Conservation (phyloP, 2,113 vertebrate genomes). For the Bolborhynchus lineola region DNA sequence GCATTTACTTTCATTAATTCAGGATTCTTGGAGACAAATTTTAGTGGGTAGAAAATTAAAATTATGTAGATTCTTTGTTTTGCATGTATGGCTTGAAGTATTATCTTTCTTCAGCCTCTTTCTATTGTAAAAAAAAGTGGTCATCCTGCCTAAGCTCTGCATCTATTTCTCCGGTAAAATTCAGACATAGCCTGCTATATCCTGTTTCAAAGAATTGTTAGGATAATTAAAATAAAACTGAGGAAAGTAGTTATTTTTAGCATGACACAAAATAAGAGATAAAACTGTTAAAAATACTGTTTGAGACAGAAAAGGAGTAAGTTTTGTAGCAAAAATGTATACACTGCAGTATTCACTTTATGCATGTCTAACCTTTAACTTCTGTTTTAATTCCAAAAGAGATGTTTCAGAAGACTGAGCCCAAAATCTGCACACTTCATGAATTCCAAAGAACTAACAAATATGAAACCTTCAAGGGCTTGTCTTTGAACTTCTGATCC, state of each 20-base stretch:
- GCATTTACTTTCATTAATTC: background rate
- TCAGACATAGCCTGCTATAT: background rate
- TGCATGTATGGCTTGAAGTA: background rate
- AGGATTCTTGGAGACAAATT: background rate
- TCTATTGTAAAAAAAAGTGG: background rate
- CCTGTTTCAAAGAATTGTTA: background rate
- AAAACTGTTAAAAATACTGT: background rate
- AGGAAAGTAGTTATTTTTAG: background rate
- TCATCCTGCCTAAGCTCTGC: background rate
- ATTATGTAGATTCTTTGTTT: background rate
- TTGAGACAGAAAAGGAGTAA: background rate
- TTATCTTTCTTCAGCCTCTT: background rate
- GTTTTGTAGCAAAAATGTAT: background rate
- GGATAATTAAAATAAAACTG: background rate
- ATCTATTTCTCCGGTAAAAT: background rate
- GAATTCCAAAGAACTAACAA: background rate
- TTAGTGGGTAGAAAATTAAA: background rate
- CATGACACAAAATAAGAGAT: background rate
- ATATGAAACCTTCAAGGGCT: background rate
- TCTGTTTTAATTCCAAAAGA: background rate
- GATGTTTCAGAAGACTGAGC: background rate
- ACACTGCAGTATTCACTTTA: background rate
- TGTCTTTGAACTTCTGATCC: background rate
- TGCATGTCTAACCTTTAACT: background rate
- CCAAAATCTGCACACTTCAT: background rate